Percentiles rank a stretch among this genome's conserved stretches.
Conservation (phyloP, 1,140 invertebrate genomes). For the Caligus rogercresseyi region DNA sequence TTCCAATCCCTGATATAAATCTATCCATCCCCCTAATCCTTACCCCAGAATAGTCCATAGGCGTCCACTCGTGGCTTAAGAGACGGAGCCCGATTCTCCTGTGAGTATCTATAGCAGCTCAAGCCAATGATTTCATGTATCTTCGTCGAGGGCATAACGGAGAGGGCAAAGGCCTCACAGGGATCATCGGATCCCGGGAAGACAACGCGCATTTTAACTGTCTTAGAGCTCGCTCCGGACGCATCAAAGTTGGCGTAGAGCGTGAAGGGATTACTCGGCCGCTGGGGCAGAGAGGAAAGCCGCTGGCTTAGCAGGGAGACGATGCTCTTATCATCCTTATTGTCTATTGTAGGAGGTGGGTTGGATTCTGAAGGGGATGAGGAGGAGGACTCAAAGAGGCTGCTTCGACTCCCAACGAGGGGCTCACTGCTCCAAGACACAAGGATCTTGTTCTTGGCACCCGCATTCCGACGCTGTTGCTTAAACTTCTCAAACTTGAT, state of each 20-base stretch:
- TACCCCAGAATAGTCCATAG: neutral
- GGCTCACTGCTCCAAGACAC: conserved; percentile 1
- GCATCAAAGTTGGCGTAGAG: neutral
- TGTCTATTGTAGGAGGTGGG: too few species aligned
- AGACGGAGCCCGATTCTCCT: neutral
- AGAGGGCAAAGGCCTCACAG: neutral
- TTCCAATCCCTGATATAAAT: too few species aligned
- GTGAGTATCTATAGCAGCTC: conserved; percentile 2
- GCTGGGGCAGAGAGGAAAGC: neutral
- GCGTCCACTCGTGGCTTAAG: neutral
- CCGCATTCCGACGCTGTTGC: neutral
- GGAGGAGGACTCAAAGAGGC: neutral
- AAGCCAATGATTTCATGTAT: conserved; percentile 6
- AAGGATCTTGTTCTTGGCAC: neutral
- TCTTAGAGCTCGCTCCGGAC: neutral
- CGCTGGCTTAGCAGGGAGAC: neutral
- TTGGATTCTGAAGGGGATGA: too few species aligned
- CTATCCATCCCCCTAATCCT: too few species aligned
- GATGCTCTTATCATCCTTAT: too few species aligned
- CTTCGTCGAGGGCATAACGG: neutral
- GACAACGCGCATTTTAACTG: neutral
- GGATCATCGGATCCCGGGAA: neutral
- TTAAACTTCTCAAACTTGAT: conserved; percentile 9
- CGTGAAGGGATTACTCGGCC: neutral
- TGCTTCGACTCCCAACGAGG: neutral